Conservation (phyloP, 1,140 invertebrate genomes). For the Nasonia longicornis region DNA sequence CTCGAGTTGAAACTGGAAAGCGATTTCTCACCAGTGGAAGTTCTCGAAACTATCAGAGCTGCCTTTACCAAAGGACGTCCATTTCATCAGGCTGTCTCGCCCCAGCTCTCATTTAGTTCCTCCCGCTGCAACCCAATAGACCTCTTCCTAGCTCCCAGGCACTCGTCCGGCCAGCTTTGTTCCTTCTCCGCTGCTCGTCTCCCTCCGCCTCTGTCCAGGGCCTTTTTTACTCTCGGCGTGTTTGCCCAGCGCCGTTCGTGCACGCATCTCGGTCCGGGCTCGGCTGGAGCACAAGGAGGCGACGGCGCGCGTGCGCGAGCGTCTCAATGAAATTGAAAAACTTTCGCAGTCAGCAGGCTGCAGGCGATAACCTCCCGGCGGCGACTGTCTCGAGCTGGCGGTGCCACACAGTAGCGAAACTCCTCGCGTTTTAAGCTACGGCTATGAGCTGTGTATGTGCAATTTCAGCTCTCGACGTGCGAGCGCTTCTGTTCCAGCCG, state of each 20-base stretch:
- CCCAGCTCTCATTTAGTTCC: background rate
- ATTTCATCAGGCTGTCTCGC: background rate
- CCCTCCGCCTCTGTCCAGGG: background rate
- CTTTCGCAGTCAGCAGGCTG: slow-evolving; percentile 40
- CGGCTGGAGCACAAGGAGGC: background rate
- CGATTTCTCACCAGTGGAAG: background rate
- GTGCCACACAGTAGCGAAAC: background rate
- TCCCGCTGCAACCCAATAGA: background rate
- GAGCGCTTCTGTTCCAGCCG: background rate
- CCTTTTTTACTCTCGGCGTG: slow-evolving; percentile 21
- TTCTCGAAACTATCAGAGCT: background rate
- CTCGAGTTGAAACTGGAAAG: background rate
- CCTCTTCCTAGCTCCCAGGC: background rate
- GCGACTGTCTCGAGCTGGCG: background rate
- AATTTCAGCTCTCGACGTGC: background rate
- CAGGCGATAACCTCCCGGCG: slow-evolving; percentile 27
- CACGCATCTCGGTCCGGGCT: background rate
- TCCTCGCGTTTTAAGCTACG: slow-evolving; percentile 36
- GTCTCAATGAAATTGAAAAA: slow-evolving; percentile 47
- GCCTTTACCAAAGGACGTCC: background rate
- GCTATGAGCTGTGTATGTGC: slow-evolving; percentile 12
- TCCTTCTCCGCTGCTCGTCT: background rate
- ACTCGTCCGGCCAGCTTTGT: background rate
- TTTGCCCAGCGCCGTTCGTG: background rate
- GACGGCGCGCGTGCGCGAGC: background rate